phyloP scores from a whole-genome alignment of 53 echinoderm and acorn worm species.

The Zoroaster sp. region DNA sequence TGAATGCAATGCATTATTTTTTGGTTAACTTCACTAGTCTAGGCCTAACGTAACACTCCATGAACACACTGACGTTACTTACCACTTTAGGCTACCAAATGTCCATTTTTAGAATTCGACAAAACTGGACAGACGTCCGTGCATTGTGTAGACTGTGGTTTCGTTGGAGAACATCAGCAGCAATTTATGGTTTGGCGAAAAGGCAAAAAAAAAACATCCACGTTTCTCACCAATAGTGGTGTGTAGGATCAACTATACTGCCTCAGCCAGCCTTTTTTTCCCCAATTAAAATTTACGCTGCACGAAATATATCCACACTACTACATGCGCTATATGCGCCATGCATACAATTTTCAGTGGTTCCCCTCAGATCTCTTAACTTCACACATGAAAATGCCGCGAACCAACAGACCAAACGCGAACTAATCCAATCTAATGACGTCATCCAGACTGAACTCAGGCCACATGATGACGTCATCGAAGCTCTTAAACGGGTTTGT shows the following conservation, averaged over 20 bases:
- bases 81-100: not conserved
- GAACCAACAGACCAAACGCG: not conserved
- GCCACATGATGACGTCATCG: constrained; percentile 52
- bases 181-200: too few relatives aligned
- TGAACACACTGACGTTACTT: too few relatives aligned
- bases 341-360: not conserved
- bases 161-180: not conserved
- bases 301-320: not conserved
- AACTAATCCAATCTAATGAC: not conserved
- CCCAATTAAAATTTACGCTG: not conserved
- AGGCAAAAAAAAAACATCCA: not conserved
- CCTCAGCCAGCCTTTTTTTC: not conserved
- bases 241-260: not conserved
- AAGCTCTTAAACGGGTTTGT: not conserved
- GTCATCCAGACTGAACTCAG: constrained; percentile 6
- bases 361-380: not conserved
- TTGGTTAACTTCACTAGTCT: too few relatives aligned
- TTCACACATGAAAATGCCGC: not conserved
- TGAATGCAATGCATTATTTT: too few relatives aligned
- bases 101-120: not conserved
- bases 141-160: not conserved
- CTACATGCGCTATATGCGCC: not conserved
- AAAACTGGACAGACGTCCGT: not conserved
- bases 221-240: not conserved
- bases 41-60: too few relatives aligned